Evolutionary conservation across 2,888 invertebrate species (phyloP), one percentile per base, ranked within the genome.

Genomic region (Sphaerophoria rueppellii): DNA sequence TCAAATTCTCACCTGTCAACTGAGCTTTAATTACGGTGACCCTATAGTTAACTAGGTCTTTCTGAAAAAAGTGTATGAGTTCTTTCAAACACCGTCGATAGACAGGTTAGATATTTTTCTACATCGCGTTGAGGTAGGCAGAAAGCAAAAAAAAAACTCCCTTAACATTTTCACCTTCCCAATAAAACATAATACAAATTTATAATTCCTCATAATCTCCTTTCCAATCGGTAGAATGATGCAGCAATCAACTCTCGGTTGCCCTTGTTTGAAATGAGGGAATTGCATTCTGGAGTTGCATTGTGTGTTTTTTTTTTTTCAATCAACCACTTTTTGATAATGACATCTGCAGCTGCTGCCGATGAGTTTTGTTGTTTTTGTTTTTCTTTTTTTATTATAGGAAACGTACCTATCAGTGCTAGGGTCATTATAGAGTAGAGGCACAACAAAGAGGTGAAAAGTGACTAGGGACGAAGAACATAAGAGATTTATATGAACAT

Each of bases 261-360:
- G 60, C 61, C 35, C 24, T 24, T 24, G 65, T 74, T 40, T 63
- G 16, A 52, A 65, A 65, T 37, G 37, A 0, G 52, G 73, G 65
- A 78, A 82, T 74, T 78, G 35, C 40, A 65, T 75, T 79, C 79
- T 60, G 75, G 55, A 55, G 75, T 60, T 79, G 79, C 83, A 75
- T 83, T 82, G 65, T 78, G 34, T 72, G 67, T 69, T 37, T 48
- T 40, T 57, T 61, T 16, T 43, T 61, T 63, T 63, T 40, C 24
- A 40, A 4, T 14, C 43, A 82, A 72, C 75, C 79, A 79, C 83
- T 75, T 83, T 83, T 79, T 75, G 79, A 83, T 83, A 79, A 83
- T 83, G 74, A 79, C 71, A 72, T 72, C 32, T 83, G 79, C 83
- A 83, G 83, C 83, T 82, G 82, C 74, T 75, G 79, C 69, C 67